phyloP scores from a whole-genome alignment of 2,113 vertebrate species.

The Hippocampus abdominalis region DNA sequence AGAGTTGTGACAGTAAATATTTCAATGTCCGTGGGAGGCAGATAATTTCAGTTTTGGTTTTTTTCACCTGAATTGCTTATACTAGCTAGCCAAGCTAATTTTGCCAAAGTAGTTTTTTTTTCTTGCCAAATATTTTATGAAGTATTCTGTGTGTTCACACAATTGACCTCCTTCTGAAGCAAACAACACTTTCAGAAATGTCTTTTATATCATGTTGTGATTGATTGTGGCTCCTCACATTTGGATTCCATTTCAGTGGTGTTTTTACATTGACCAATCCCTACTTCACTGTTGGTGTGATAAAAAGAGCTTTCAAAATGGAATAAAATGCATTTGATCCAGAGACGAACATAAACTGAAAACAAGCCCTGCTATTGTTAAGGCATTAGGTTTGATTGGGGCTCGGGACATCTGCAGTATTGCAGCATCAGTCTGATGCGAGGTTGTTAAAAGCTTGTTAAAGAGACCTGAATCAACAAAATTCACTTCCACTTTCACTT shows the following conservation, averaged over 20 bases:
- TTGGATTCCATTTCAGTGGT: neutral
- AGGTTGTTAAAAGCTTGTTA: neutral
- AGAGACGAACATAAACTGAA: neutral
- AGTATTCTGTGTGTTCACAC: neutral
- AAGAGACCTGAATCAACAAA: neutral
- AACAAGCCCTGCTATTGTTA: neutral
- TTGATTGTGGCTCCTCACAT: neutral
- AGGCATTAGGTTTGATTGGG: neutral
- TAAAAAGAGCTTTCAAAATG: neutral
- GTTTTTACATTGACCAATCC: neutral
- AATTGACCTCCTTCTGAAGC: neutral
- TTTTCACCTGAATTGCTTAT: neutral
- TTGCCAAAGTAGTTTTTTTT: neutral
- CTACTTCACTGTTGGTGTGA: neutral
- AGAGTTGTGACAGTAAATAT: neutral
- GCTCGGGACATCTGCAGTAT: neutral
- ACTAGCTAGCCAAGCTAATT: neutral
- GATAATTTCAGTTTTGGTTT: neutral
- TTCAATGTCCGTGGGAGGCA: neutral
- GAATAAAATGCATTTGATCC: neutral
- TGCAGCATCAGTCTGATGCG: neutral
- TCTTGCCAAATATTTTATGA: neutral
- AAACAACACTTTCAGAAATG: neutral
- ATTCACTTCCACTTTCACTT: too few relatives aligned
- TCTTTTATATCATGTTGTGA: neutral